Evolutionary conservation across 2,797 vertebrate species (phyloP), one percentile per base, ranked within the genome.

Genomic region (Rachycentron canadum): DNA sequence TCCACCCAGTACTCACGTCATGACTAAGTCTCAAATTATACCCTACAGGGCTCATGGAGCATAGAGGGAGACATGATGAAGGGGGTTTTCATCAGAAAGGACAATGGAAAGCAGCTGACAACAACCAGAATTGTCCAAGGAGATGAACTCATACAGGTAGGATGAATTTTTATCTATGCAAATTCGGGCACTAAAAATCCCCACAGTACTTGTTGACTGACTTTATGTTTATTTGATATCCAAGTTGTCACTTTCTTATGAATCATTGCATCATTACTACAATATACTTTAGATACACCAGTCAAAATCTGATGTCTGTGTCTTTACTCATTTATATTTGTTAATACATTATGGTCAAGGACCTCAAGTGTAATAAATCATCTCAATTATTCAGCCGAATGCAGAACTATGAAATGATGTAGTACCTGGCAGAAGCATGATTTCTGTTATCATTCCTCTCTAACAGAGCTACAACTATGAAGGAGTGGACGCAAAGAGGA

Each of bases 121-220:
- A 93, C 96, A 21, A 81, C 85, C 82, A 95, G 97, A 88, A 85
- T 92, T 72, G 43, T 99, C 0, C 4, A 93, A 41, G 95, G 90
- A 36, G 94, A 91, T 17, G 96, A 99, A 83, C 90, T 99, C 5
- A 64, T 97, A 69, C 98, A 99, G 95, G 98, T 98, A 75, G 91
- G 90, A 23, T 21, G n/a, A 45, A 61, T 34, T 57, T 41, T n/a
- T 50, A 26, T 53, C 2, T 8, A 28, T 6, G 13, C 12, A 52
- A 72, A 55, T 28, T 1, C 50, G 4, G 19, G 9, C 38, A 30
- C 11, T 7, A 25, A 49, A 57, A 45, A 25, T 45, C 4, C 12
- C 4, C 49, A 53, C 26, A 58, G n/a, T n/a, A n/a, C 10, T 34
- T 34, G 7, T 34, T 34, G 34, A 34, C 34, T 38, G 36, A 38